Evolutionary conservation across 1,140 invertebrate genomes (phyloP).

Genomic region (Trinorchestia longiramus): DNA sequence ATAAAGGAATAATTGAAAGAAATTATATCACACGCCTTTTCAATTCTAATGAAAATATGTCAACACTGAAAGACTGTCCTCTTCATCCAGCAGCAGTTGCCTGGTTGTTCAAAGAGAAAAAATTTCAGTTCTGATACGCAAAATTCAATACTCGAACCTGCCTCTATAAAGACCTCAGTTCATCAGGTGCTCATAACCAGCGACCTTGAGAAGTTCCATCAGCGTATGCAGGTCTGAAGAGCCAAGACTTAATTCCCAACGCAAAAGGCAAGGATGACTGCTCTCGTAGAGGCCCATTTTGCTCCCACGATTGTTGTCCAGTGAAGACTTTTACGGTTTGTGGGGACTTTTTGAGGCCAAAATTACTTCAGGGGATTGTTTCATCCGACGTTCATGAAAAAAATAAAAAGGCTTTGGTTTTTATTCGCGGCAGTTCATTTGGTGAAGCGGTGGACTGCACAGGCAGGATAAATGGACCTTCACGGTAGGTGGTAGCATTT

Average conservation of each 20-base stretch:
- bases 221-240: too few relatives aligned
- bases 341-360: background rate
- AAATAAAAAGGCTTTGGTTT: constrained; percentile 2
- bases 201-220: background rate
- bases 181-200: background rate
- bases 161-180: background rate
- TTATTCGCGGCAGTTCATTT: constrained; percentile 10
- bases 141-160: too few relatives aligned
- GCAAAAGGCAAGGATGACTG: background rate
- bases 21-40: background rate
- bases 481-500: background rate
- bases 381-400: background rate
- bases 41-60: background rate
- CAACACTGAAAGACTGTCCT: background rate
- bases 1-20: background rate
- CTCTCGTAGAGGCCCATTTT: background rate
- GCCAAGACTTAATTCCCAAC: background rate
- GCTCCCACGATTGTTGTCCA: background rate
- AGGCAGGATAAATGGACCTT: background rate
- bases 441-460: background rate
- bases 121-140: background rate
- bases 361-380: constrained; percentile 29
- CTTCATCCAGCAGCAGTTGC: background rate
- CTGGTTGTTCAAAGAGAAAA: background rate
- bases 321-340: background rate